Conservation (phyloP, 2,888 invertebrate genomes). For the Cacoxenus indagator region DNA sequence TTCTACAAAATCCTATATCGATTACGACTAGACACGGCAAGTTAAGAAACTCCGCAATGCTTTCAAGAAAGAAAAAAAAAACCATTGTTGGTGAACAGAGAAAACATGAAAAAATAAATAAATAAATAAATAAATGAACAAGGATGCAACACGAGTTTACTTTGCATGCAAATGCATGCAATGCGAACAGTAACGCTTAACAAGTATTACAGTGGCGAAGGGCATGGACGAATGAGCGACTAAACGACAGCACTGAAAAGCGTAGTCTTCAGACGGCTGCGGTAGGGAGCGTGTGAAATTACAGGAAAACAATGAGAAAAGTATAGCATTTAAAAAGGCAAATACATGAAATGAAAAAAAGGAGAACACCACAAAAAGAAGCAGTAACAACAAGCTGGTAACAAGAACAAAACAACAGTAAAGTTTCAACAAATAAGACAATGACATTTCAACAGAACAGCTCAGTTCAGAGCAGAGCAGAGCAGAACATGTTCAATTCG, state of each 20-base stretch:
- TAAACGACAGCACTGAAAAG: neutral
- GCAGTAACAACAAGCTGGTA: neutral
- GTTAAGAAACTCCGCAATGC: neutral
- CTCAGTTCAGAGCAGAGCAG: neutral
- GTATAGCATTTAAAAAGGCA: neutral
- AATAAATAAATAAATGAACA: neutral
- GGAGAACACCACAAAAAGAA: neutral
- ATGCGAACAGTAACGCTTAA: constrained; percentile 38
- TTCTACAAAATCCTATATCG: neutral
- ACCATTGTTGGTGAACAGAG: neutral
- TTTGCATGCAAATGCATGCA: constrained; percentile 5
- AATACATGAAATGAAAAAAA: neutral
- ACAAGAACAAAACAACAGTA: constrained; percentile 25
- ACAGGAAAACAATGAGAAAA: neutral
- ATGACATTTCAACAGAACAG: too few species aligned
- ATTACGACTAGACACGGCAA: neutral
- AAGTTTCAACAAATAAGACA: constrained; percentile 8
- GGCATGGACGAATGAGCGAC: neutral
- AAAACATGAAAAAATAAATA: neutral
- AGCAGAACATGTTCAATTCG: too few species aligned
- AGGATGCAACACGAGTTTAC: too few species aligned
- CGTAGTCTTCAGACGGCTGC: neutral
- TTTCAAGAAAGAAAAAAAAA: too few species aligned
- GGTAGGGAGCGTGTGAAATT: neutral
- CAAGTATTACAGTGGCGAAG: constrained; percentile 40